Conservation (phyloP, 1,140 invertebrate species). For the Aradophagus sp. region DNA sequence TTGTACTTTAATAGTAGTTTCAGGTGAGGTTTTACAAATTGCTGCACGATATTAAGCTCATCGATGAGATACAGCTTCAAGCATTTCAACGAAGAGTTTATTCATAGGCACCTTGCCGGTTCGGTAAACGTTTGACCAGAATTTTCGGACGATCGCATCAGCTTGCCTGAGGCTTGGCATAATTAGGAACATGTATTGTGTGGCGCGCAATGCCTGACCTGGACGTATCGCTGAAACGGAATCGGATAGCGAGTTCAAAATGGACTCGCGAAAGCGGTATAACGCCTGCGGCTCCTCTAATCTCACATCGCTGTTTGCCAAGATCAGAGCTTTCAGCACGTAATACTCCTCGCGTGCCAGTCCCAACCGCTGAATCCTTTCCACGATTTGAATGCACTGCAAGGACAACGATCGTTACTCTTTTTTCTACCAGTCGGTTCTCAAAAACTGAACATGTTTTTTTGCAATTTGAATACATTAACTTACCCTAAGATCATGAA, state of each 20-base stretch:
- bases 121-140: slow-evolving; percentile 91
- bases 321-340: slow-evolving; percentile 91
- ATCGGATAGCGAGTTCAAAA: slow-evolving; percentile 90
- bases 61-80: slow-evolving; percentile 73
- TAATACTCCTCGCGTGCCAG: slow-evolving; percentile 94
- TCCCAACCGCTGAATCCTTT: slow-evolving; percentile 87
- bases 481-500: no score
- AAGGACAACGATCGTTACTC: no score
- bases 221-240: slow-evolving; percentile 85
- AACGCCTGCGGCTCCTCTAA: slow-evolving; percentile 89
- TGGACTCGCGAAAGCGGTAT: slow-evolving; percentile 89
- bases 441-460: no score
- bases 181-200: slow-evolving; percentile 91
- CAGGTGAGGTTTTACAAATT: slow-evolving; percentile 28
- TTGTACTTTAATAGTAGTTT: slow-evolving; percentile 1
- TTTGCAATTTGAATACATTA: no score
- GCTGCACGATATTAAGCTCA: slow-evolving; percentile 15
- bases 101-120: slow-evolving; percentile 95
- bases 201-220: slow-evolving; percentile 80
- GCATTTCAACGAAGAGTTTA: slow-evolving; percentile 97
- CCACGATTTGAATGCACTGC: slow-evolving; percentile 88
- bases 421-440: no score
- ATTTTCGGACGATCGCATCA: slow-evolving; percentile 89
- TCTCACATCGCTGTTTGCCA: slow-evolving; percentile 93
- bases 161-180: slow-evolving; percentile 92